Evolutionary conservation across 1,140 invertebrate genomes (phyloP).

Genomic region (Saccostrea echinata): DNA sequence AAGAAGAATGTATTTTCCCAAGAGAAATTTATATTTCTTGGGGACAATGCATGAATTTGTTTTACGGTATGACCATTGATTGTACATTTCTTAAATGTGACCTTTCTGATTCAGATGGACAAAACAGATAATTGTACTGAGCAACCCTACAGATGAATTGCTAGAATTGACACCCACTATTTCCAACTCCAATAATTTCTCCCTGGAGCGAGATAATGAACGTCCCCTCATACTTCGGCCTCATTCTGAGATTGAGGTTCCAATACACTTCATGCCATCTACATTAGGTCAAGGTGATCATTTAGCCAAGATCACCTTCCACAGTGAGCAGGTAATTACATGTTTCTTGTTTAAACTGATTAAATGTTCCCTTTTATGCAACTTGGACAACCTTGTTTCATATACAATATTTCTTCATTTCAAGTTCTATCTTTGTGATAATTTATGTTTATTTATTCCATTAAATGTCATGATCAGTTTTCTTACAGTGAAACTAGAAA

Average conservation of each 20-base stretch:
- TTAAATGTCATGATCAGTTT: too few relatives aligned
- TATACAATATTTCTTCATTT: neutral
- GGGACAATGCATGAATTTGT: too few relatives aligned
- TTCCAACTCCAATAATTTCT: slow-evolving; percentile 79
- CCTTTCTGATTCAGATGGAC: slow-evolving; percentile 71
- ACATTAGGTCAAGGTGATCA: slow-evolving; percentile 75
- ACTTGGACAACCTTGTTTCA: neutral
- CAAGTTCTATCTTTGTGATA: too few relatives aligned
- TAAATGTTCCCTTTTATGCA: neutral
- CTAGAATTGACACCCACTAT: slow-evolving; percentile 74
- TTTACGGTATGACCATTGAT: too few relatives aligned
- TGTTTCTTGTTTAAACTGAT: too few relatives aligned
- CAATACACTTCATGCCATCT: slow-evolving; percentile 78
- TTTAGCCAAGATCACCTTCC: slow-evolving; percentile 74
- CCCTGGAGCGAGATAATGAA: slow-evolving; percentile 74
- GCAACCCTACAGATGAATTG: slow-evolving; percentile 77
- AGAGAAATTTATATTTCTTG: too few relatives aligned
- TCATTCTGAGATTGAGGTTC: slow-evolving; percentile 68
- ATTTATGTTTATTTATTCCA: too few relatives aligned
- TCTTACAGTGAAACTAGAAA: too few relatives aligned
- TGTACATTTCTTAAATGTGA: neutral
- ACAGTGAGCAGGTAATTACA: slow-evolving; percentile 75
- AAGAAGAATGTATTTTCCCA: too few relatives aligned
- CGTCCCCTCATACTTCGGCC: slow-evolving; percentile 70
- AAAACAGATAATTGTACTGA: slow-evolving; percentile 72